phyloP scores from a whole-genome alignment of 1,140 invertebrate genomes.

The Arctopsyche grandis region DNA sequence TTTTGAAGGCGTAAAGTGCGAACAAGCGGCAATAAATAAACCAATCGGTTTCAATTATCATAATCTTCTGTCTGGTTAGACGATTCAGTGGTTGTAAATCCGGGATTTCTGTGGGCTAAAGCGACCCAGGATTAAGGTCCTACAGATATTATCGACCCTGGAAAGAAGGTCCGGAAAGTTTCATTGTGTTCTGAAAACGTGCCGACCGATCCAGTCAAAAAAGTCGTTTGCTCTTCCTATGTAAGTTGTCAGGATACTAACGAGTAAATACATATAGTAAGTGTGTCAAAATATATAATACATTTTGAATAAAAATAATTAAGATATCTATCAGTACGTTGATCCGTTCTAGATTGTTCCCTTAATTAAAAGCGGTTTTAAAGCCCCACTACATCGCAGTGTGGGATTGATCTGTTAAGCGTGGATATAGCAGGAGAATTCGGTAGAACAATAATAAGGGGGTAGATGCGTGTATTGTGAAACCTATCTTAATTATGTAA shows the following conservation, averaged over 20 bases:
- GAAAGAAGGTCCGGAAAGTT: neutral
- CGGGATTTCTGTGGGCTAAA: constrained; percentile 9
- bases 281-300: too few relatives aligned
- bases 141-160: constrained; percentile 1
- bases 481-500: constrained; percentile 21
- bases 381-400: neutral
- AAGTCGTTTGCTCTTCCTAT: neutral
- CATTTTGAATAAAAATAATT: too few relatives aligned
- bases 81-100: constrained; percentile 23
- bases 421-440: neutral
- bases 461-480: constrained; percentile 5
- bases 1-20: constrained; percentile 2
- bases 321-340: neutral
- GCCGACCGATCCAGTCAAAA: constrained; percentile 7
- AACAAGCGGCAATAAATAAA: constrained; percentile 17
- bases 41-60: constrained; percentile 30
- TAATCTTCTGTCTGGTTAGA: constrained; percentile 16
- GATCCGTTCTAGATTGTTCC: neutral
- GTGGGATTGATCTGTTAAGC: constrained; percentile 6
- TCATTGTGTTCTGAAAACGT: constrained; percentile 22
- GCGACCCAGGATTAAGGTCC: constrained; percentile 16
- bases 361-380: constrained; percentile 22
- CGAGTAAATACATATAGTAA: too few relatives aligned
- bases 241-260: too few relatives aligned
- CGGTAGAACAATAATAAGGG: constrained; percentile 12